Evolutionary conservation across 92 coral and sea anemone genomes (phyloP), one percentile per base, ranked within the genome.

Genomic region (Ricordea florida): DNA sequence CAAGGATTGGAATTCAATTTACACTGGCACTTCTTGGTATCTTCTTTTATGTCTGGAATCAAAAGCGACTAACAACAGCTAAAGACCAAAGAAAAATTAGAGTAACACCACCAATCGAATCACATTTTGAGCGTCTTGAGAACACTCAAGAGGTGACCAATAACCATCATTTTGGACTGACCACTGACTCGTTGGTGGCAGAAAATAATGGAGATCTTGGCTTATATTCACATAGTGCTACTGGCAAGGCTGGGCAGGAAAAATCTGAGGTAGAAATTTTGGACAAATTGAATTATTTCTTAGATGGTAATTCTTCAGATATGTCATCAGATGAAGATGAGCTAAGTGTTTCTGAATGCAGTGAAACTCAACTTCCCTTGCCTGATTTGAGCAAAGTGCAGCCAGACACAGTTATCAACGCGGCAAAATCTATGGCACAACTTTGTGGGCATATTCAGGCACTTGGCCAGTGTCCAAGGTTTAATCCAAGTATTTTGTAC

Each of bases 11-110:
- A 16, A 57, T 15, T 20, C 76, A 78, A 17, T 55, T 78, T 67
- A 76, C 84, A 5, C 32, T 78, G 10, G 77, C 84, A 55, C 64
- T 78, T 6, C 84, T 78, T 66, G 69, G 84, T 21, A 43, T 52
- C 42, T 78, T 78, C 69, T 55, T 78, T 67, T 78, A 78, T 14
- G 10, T 46, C 5, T 66, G 84, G 77, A 66, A 66, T 10, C 76
- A 66, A 56, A 53, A 78, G 36, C 30, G 29, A 56, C 43, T 40
- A 26, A 3, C 36, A 2, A 3, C 56, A 40, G 57, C 8, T 26
- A 22, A 28, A 56, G 23, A 45, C 37, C 24, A 44, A 33, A 56
- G 28, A 51, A 76, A 33, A 10, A 76, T 76, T 17, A 62, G 76
- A 30, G 83, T 77, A 18, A 55, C 53, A 15, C 64, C 83, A 20